Base-by-base conservation (phyloP, 2,888 invertebrate species). In the Xestia ashworthii region DNA sequence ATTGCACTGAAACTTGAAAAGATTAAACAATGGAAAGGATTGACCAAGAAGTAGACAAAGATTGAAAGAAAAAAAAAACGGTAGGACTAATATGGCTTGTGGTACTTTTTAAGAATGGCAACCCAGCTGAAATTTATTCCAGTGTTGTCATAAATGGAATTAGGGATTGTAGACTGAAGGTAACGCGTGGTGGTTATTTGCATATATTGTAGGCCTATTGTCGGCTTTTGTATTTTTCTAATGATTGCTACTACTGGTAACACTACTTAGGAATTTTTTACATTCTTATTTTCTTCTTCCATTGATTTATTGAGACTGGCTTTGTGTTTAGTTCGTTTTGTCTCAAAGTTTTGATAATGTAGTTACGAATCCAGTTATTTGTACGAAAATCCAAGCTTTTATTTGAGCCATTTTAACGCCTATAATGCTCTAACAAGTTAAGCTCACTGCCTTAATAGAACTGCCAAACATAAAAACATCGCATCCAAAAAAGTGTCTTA, bases 191-290 rank as follows among this genome's bases (percentile, higher is more conserved):
- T 83, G 83, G 79, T 87, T 89, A 82, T 76, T 70, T 76, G 70
- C n/a, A 38, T 84, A 84, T 84, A 83, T 66, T 82, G 71, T 78
- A 88, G 78, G 84, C 67, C 78, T 89, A 89, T 90, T 91, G 86
- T 90, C 88, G 84, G 67, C 77, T 89, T 91, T 90, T 91, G 87
- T 90, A 90, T 84, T 85, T 88, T 85, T 87, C 77, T 84, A 87
- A 75, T 67, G 41, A 76, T 78, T 73, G 78, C 79, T 83, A 78
- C 82, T 76, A 64, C 71, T 81, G 69, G 66, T 73, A 75, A 80
- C 80, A 78, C 32, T 73, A 53, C 46, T 78, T 67, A 76, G 69
- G 65, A 62, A 50, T 81, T 72, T 79, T 76, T 50, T 81, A 88
- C 78, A 85, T 83, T 81, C 78, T 82, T 76, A 69, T 74, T 77